Conservation (phyloP, 2,113 vertebrate genomes). For the Petaurus breviceps region DNA sequence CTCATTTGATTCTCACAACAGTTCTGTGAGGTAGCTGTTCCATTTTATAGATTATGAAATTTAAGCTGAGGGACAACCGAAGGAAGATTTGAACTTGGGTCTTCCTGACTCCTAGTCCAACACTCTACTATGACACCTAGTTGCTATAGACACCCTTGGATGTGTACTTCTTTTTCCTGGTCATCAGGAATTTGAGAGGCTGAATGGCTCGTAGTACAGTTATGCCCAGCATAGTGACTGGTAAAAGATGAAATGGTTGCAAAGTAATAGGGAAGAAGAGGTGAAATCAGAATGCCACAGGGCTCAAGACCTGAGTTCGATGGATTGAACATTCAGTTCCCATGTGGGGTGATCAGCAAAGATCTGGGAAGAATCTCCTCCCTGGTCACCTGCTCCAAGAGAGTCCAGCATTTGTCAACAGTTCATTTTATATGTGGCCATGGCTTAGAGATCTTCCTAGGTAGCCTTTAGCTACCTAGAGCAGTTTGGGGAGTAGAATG, state of each 20-base stretch:
- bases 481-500: not conserved
- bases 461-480: not conserved
- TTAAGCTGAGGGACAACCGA: not conserved
- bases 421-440: not conserved
- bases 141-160: not conserved
- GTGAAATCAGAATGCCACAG: not conserved
- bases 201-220: not conserved
- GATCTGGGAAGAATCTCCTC: not conserved
- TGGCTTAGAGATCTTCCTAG: not conserved
- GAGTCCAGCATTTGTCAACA: not conserved
- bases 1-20: not conserved
- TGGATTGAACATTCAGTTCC: not conserved
- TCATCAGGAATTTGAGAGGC: not conserved
- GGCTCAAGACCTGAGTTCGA: not conserved
- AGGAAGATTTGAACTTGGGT: not conserved
- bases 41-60: not conserved
- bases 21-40: not conserved
- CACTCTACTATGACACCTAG: not conserved
- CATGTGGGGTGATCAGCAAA: not conserved
- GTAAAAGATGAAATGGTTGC: not conserved
- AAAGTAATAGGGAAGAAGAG: not conserved
- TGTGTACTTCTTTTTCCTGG: not conserved
- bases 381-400: not conserved
- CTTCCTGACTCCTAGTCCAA: not conserved
- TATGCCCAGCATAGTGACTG: not conserved